Base-by-base conservation (phyloP, 2,888 invertebrate species). In the Nomada flava region DNA sequence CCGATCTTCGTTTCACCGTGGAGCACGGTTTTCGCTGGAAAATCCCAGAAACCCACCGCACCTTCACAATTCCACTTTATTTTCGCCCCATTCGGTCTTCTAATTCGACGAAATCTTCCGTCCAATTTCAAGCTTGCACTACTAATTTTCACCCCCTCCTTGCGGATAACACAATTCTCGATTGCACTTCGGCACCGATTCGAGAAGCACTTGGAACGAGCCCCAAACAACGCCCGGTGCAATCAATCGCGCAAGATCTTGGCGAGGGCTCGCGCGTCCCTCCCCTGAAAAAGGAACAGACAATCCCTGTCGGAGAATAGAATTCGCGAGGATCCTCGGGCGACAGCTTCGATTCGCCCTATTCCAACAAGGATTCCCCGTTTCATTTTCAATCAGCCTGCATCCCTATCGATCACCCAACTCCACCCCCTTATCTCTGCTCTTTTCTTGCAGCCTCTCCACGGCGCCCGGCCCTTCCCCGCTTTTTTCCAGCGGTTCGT, bases 381-480 rank as follows among this genome's bases (percentile, higher is more conserved):
- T 62, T 55, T 70, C 69, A 67, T 74, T 73, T 83, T 74, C 83
- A 68, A 83, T 74, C 77, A 82, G 59, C 26, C 55, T 55, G 59
- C 20, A 42, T 55, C 59, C 42, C 77, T 67, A 77, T 82, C 78
- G 74, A 82, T 78, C 83, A 50, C 50, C 23, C 82, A 29, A 23
- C 29, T 74, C 71, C 55, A 2, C 29, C 26, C 47, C 68, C 77
- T 77, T 71, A 77, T 76, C 62, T 62, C 63, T 57, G 55, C 50
- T 26, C 44, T 60, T 57, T 26, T 23, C 20, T 50, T 42, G 23
- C 13, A 15, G 47, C 13, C 13, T 10, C 20, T 26, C 2, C 53
- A 20, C 47, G 53, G 15, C 20, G 63, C 50, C 47, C 70, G 23
- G 42, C 26, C 60, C 42, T 18, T 60, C 26, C 15, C 15, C 64